Conservation (phyloP, 1,140 invertebrate genomes). For the Elymnias hypermnestra region DNA sequence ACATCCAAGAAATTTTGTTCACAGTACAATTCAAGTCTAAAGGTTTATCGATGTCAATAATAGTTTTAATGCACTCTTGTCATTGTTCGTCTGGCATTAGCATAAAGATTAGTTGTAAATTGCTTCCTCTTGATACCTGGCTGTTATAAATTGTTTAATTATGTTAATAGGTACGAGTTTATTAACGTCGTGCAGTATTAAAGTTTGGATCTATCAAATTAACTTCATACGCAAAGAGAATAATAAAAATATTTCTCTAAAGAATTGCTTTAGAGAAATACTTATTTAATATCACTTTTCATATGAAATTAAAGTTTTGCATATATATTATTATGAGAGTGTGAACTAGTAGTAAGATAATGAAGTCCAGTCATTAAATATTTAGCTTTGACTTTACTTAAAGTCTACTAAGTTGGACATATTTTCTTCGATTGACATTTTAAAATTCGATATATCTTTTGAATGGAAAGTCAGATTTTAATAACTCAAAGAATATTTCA, state of each 20-base stretch:
- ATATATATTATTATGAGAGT: too few relatives aligned
- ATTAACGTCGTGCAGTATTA: conserved; percentile 1
- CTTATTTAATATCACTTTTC: too few relatives aligned
- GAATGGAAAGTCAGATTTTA: too few relatives aligned
- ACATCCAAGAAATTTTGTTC: conserved; percentile 1
- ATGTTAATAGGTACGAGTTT: not conserved
- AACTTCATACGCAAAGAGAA: not conserved
- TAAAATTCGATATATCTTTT: too few relatives aligned
- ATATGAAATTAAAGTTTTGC: too few relatives aligned
- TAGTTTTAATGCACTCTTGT: conserved; percentile 37
- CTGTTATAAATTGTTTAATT: conserved; percentile 23
- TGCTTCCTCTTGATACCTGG: conserved; percentile 34
- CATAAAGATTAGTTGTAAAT: conserved; percentile 58
- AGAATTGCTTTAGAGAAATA: too few relatives aligned
- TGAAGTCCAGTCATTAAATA: too few relatives aligned
- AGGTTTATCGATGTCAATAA: conserved; percentile 30
- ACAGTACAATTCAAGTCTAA: conserved; percentile 2
- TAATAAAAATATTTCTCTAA: not conserved
- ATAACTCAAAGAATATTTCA: too few relatives aligned
- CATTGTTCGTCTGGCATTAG: conserved; percentile 45
- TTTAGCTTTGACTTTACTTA: too few relatives aligned
- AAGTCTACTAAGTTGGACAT: too few relatives aligned
- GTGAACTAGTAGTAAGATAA: too few relatives aligned
- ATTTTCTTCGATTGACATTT: too few relatives aligned
- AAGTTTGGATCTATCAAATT: not conserved